phyloP scores from a whole-genome alignment of 2,113 vertebrate genomes.

The Myiozetetes cayanensis region DNA sequence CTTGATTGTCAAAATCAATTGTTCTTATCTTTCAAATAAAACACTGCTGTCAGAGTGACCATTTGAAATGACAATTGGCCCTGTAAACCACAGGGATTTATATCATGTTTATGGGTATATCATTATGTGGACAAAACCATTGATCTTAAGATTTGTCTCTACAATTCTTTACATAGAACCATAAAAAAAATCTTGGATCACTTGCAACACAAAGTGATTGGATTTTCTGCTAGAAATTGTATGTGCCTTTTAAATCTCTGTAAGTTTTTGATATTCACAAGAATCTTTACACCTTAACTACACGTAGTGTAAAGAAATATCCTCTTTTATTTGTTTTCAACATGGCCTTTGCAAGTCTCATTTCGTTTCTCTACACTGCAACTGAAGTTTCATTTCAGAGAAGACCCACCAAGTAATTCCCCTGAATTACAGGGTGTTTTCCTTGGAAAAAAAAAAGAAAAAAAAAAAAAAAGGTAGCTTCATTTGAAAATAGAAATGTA shows the following conservation, averaged over 20 bases:
- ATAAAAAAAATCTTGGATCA: background rate
- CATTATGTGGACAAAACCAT: background rate
- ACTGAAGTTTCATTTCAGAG: background rate
- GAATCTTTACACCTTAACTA: background rate
- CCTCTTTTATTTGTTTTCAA: background rate
- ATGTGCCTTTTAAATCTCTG: background rate
- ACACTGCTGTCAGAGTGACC: background rate
- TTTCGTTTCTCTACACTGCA: background rate
- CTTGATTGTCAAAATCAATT: conserved; percentile 54
- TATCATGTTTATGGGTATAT: conserved; percentile 46
- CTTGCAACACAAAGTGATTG: background rate
- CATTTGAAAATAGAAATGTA: background rate
- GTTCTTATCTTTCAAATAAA: conserved; percentile 25
- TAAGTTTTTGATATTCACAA: background rate
- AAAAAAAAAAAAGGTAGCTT: background rate
- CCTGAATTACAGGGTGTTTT: background rate
- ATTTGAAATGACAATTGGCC: background rate
- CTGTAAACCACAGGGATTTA: background rate
- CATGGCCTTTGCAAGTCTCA: background rate
- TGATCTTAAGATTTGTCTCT: background rate
- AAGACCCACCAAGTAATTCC: background rate
- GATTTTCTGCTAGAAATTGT: background rate
- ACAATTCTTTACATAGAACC: background rate
- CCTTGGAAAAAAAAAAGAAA: background rate
- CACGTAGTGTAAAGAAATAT: background rate